Base-by-base conservation (phyloP, 2,113 vertebrate species). In the Xenopus laevis region DNA sequence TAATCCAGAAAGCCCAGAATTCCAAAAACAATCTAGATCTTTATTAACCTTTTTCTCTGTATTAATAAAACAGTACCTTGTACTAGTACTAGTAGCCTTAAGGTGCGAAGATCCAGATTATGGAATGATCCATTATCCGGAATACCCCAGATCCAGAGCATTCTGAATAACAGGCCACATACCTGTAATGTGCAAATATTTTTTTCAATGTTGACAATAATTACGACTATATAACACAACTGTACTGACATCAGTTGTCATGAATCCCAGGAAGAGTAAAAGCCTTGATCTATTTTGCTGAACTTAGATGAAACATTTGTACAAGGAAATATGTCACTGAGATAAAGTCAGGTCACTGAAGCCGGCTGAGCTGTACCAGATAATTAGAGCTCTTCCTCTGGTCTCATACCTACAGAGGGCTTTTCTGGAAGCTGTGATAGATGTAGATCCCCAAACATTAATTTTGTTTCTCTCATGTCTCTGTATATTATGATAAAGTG, bases 351-450 rank as follows among this genome's bases (percentile, higher is more conserved):
- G 74, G 63, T 82, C 82, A 79, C 82, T 81, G 82, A 1, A 1
- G 81, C 79, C 65, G 78, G 64, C 78, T 5, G 17, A 1, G 79
- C 74, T 76, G 81, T 72, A 80, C 68, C 70, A 81, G 83, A 81
- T 82, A 81, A 79, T 84, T 80, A 81, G 72, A 80, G 65, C 75
- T 79, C 58, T 78, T 80, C 78, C 78, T 59, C 55, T 71, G 16
- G 82, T 74, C 82, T 46, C 7, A 11, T 81, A 79, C 79, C 80
- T 81, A 61, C 78, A 79, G 61, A 80, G 75, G 78, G 70, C 62
- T 82, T 85, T 71, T 82, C 72, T 81, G 67, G 78, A 74, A 58
- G 21, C 55, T 79, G 30, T 80, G 81, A 80, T 84, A 78, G 80
- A 84, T 79, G 79, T 79, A 82, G 78, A 74, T 80, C 73, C 80